Evolutionary conservation across 2,888 invertebrate genomes (phyloP).

Genomic region (Lymantria monacha): DNA sequence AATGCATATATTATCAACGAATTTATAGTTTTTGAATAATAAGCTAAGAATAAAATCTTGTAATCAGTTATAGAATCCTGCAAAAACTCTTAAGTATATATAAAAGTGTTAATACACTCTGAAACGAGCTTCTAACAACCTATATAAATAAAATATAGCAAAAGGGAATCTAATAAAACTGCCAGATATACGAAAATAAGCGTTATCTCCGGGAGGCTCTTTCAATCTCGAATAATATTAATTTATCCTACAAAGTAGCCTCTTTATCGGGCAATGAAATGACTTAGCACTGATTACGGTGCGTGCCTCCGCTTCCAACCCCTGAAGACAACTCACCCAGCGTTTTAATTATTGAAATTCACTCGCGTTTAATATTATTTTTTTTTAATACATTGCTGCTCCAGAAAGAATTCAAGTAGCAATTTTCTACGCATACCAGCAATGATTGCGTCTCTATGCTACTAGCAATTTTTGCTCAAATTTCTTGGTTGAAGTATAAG

Average conservation of each 20-base stretch:
- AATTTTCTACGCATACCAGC: background rate
- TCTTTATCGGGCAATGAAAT: conserved; percentile 57
- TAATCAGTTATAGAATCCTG: too few species aligned
- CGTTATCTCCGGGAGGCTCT: conserved; percentile 30
- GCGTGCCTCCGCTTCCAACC: conserved; percentile 32
- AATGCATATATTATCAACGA: too few species aligned
- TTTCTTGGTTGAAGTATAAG: conserved; percentile 29
- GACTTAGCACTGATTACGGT: conserved; percentile 66
- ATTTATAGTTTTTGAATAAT: too few species aligned
- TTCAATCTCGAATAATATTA: conserved; percentile 54
- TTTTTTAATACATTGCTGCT: conserved; percentile 1
- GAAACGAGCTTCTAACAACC: conserved; percentile 8
- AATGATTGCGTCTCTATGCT: conserved; percentile 6
- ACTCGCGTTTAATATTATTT: fast-evolving
- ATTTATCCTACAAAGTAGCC: conserved; percentile 56
- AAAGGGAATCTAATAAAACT: conserved; percentile 22
- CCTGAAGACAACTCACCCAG: conserved; percentile 10
- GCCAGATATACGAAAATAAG: conserved; percentile 14
- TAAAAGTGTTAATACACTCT: background rate
- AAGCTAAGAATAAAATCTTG: too few species aligned
- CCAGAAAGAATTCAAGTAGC: background rate
- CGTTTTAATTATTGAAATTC: conserved; percentile 22
- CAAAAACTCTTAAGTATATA: too few species aligned
- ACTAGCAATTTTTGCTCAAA: fast-evolving
- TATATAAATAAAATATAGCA: conserved; percentile 14